Base-by-base conservation (phyloP, 2,797 vertebrate genomes). In the Pantherophis alleghaniensis region DNA sequence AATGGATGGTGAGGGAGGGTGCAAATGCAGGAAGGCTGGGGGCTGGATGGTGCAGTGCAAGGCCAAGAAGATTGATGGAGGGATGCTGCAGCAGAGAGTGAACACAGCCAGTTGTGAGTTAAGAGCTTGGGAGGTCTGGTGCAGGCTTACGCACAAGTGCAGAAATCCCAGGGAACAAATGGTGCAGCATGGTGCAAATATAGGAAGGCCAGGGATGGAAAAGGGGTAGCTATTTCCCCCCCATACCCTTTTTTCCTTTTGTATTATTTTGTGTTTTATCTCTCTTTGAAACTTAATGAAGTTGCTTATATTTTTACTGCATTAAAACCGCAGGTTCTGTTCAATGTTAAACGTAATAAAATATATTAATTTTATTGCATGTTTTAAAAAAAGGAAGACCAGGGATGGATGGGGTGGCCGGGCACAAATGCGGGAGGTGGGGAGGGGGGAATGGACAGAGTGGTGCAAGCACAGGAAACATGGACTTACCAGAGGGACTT, bases 381-480 rank as follows among this genome's bases (percentile, higher is more conserved):
- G 3, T 63, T 32, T 37, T 1, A 0, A 16, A 16, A 16, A 32
- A 32, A 74, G 5, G 14, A 74, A 16, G n/a, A 20, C 69, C 32
- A 0, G 0, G 32, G 69, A 42, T 42, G 32, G 32, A 42, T 42
- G 16, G 7, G 69, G 18, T 20, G 7, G 32, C 18, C 20, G 69
- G 32, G 32, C 69, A 37, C 0, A 0, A 74, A 6, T 74, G n/a
- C 32, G 18, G 16, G 1, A 37, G 37, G 14, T 0, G 60, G 10
- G 10, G 7, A 0, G 57, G 22, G 18, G 24, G 24, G 24, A 3
- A 59, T n/a, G 63, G 63, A 66, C 0, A 42, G 18, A 0, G 3
- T 79, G 32, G 18, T 79, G 18, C 32, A 42, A 42, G 7, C 3
- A 0, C 32, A 42, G 69, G 18, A 79, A 11, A 22, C 69, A 4